Percentiles rank a stretch among this genome's conserved stretches.
These are phyloP conservation scores for Ryuthela nishihirai DNA, from an alignment of 2,888 invertebrate species.

Conservation along the genomic window DNA sequence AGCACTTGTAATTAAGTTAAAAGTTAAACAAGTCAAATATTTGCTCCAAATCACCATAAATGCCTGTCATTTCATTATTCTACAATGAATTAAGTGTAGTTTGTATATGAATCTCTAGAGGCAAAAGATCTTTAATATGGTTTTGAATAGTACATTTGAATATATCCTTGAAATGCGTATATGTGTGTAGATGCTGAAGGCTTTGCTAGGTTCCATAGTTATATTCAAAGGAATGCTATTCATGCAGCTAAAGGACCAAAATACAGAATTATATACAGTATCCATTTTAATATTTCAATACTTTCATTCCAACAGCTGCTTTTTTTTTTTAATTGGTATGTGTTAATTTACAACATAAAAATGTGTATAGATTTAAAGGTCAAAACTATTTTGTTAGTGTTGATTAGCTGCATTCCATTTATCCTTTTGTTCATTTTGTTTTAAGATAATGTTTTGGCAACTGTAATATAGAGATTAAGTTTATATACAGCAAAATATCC, in stretches of 20 bases:
- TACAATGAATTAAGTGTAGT: constrained; percentile 26
- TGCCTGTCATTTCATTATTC: constrained; percentile 8
- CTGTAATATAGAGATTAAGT: too few relatives aligned
- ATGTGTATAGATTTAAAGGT: too few relatives aligned
- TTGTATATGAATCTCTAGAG: constrained; percentile 32
- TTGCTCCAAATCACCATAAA: constrained; percentile 21
- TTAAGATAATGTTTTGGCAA: too few relatives aligned
- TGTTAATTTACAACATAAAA: too few relatives aligned
- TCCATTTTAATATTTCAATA: too few relatives aligned
- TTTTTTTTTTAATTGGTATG: too few relatives aligned
- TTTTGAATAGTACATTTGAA: constrained; percentile 17
- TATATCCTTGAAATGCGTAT: constrained; percentile 16
- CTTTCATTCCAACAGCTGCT: too few relatives aligned
- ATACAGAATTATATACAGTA: constrained; percentile 4
- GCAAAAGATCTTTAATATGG: constrained; percentile 22
- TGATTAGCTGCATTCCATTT: constrained; percentile 30
- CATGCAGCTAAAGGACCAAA: constrained; percentile 11
- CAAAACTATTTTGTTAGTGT: too few relatives aligned
- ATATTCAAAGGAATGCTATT: constrained; percentile 8
- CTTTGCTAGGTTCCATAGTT: constrained; percentile 11
- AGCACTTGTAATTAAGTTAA: too few relatives aligned
- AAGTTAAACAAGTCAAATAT: constrained; percentile 10
- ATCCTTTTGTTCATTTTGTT: constrained; percentile 3
- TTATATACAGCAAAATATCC: too few relatives aligned
- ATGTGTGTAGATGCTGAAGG: constrained; percentile 31